Evolutionary conservation across 2,797 vertebrate species (phyloP), one percentile per base, ranked within the genome.

Genomic region (Hoplostethus atlanticus): DNA sequence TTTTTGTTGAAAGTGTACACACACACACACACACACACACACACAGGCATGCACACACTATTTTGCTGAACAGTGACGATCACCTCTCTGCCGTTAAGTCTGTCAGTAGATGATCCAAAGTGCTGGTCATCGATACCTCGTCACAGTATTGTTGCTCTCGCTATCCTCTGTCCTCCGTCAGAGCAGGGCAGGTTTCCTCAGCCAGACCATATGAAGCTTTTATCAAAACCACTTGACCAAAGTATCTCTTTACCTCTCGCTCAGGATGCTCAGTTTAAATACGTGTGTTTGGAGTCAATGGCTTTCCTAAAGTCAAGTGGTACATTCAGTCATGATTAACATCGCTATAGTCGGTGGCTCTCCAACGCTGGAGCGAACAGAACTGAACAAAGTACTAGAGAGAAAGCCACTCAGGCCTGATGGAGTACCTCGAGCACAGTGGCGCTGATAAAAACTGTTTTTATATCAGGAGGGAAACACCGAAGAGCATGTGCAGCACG

Each of bases 241-340:
- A 91, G 84, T 61, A 75, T 79, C 80, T 85, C 76, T 80, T 83
- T 81, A 76, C 71, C 77, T 44, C 69, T 84, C 71, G 69, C 80
- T 81, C 67, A 62, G 10, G 21, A 38, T 50, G 82, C 58, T 56
- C 65, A 21, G 47, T 76, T 76, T 76, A 81, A 88, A 80, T 84
- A 34, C 34, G 4, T 5, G 34, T 6, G 34, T 81, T 74, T 3
- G 1, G 64, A 81, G 85, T 85, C 85, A 81, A 84, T 46, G 56
- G 68, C 76, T 56, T 88, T 57, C 12, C 76, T 42, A 31, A 69
- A 72, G 81, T 86, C 68, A 72, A 87, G 86, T 60, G 16, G 47
- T 15, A n/a, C 44, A 15, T 46, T 46, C 47, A 48, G 47, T 48
- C 13, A 48, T 34, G 79, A 78, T 63, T 17, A 72, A 61, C 53